Percentiles rank a stretch among this genome's conserved stretches.
Evolutionary conservation across 2,888 invertebrate genomes (phyloP).

Genomic region (Pseudanteris insignis): DNA sequence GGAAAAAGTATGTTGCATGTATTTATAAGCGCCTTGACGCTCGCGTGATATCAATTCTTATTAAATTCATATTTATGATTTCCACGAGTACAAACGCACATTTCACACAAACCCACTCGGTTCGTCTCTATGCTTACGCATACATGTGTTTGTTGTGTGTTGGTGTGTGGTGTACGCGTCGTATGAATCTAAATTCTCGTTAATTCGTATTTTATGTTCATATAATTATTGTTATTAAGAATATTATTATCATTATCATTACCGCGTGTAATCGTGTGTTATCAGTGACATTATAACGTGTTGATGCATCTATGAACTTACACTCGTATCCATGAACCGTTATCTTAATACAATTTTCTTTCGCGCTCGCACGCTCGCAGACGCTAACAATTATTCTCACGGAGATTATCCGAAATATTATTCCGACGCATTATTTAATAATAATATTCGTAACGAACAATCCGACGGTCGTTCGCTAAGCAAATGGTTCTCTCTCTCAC

Average conservation of each 20-base stretch:
- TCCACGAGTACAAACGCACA: too few relatives aligned
- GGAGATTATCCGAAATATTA: background rate
- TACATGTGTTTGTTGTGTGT: too few relatives aligned
- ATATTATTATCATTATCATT: constrained; percentile 55
- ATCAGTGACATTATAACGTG: constrained; percentile 55
- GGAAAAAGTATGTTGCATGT: too few relatives aligned
- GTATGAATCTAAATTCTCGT: constrained; percentile 56
- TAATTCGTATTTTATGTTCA: constrained; percentile 51
- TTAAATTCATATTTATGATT: too few relatives aligned
- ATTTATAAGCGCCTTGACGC: too few relatives aligned
- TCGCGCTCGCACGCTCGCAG: constrained; percentile 17
- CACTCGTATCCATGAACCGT: constrained; percentile 51
- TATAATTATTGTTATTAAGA: constrained; percentile 55
- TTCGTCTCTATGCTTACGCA: too few relatives aligned
- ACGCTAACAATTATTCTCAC: constrained; percentile 27
- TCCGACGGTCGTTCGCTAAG: constrained; percentile 34
- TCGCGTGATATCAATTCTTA: too few relatives aligned
- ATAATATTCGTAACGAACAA: constrained; percentile 47
- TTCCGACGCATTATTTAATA: constrained; percentile 38
- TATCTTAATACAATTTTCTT: constrained; percentile 50
- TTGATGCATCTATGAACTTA: constrained; percentile 55
- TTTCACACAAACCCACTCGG: too few relatives aligned
- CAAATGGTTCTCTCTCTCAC: too few relatives aligned
- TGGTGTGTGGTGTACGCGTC: too few relatives aligned
- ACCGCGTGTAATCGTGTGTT: constrained; percentile 48